These are phyloP conservation scores for Galerucella nymphaeae DNA, from an alignment of 2,888 invertebrate species.

Conservation along the genomic window DNA sequence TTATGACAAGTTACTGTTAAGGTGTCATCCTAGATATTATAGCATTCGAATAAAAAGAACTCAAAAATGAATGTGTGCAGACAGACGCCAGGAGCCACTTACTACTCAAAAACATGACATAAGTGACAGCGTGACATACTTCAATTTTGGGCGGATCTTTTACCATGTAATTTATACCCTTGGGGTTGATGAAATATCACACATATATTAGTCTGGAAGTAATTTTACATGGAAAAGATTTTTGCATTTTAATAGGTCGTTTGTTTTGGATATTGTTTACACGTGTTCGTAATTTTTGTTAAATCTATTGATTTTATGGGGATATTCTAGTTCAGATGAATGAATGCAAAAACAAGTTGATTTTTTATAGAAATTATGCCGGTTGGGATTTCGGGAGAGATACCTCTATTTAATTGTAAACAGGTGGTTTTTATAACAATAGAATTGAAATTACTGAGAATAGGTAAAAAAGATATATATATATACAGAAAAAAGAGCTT, in stretches of 20 bases:
- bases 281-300: constrained; percentile 1
- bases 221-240: constrained; percentile 31
- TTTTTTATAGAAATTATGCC: neutral
- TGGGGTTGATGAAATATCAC: constrained; percentile 34
- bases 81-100: constrained; percentile 52
- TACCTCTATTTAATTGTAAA: neutral
- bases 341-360: neutral
- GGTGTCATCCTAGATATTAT: constrained; percentile 14
- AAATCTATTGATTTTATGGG: neutral
- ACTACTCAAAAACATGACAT: constrained; percentile 45
- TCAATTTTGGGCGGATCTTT: constrained; percentile 41
- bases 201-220: constrained; percentile 37
- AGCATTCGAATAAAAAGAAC: neutral
- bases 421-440: neutral
- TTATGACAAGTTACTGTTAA: constrained; percentile 9
- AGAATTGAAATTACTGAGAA: neutral
- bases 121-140: constrained; percentile 46
- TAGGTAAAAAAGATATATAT: neutral
- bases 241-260: constrained; percentile 28
- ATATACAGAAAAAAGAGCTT: neutral
- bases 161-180: constrained; percentile 42
- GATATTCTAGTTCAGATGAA: neutral
- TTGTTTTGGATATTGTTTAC: constrained; percentile 21
- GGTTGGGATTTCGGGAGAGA: neutral
- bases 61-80: constrained; percentile 40